Evolutionary conservation across 2,797 vertebrate species (phyloP).

Genomic region (Nasua narica): DNA sequence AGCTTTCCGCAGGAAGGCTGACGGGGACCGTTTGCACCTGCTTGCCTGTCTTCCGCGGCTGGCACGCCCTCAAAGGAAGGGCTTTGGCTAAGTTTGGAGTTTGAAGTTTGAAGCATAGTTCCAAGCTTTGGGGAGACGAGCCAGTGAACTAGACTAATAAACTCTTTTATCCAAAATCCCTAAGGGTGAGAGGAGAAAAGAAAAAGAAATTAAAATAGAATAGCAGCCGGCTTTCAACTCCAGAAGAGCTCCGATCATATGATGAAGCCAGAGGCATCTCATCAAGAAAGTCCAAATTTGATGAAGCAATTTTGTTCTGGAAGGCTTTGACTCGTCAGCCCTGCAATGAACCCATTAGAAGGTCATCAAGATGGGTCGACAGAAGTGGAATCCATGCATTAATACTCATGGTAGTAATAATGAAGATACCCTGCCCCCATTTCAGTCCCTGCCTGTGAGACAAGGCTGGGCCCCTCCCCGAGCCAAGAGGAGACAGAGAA

Average conservation of each 20-base stretch:
- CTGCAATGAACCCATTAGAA: constrained; percentile 35
- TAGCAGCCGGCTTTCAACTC: constrained; percentile 16
- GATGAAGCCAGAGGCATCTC: constrained; percentile 51
- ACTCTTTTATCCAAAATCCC: constrained; percentile 59
- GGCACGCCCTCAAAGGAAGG: constrained; percentile 36
- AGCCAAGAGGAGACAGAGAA: neutral
- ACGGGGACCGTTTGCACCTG: neutral
- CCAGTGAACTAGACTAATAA: constrained; percentile 40
- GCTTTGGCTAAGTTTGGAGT: neutral
- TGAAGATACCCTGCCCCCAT: neutral
- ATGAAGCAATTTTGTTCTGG: constrained; percentile 51
- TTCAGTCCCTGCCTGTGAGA: neutral
- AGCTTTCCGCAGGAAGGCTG: neutral
- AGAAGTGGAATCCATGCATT: neutral
- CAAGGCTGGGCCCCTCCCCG: neutral
- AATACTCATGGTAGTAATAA: constrained; percentile 15
- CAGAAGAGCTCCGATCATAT: neutral
- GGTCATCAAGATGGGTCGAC: constrained; percentile 25
- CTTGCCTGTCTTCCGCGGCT: neutral
- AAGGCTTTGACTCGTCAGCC: constrained; percentile 1
- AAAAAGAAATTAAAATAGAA: constrained; percentile 63
- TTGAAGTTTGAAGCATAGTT: neutral
- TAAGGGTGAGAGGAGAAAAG: constrained; percentile 49
- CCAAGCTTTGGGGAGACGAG: constrained; percentile 21
- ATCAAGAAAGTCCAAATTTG: constrained; percentile 41